Conservation (phyloP, 1,140 invertebrate genomes). For the Coptotermes formosanus region DNA sequence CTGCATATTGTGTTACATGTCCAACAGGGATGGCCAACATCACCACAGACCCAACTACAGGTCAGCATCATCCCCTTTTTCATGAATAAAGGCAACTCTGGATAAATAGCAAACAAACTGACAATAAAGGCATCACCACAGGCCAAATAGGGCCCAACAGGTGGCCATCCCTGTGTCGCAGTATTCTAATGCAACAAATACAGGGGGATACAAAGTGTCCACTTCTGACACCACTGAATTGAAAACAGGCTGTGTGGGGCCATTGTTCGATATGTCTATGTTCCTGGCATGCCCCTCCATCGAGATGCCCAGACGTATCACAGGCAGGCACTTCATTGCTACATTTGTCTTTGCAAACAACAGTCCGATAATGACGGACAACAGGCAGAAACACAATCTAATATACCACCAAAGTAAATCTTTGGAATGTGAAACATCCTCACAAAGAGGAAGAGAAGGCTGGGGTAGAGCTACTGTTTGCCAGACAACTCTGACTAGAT, state of each 20-base stretch:
- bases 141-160: background rate
- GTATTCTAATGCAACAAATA: conserved; percentile 38
- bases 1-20: no score
- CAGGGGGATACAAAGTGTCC: background rate
- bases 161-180: background rate
- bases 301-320: conserved; percentile 44
- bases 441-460: no score
- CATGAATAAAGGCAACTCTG: conserved; percentile 3
- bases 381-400: conserved; percentile 8
- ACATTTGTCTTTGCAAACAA: conserved; percentile 32
- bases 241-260: background rate
- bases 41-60: background rate
- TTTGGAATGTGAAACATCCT: no score
- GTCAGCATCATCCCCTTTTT: no score
- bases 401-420: background rate
- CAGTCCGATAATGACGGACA: background rate
- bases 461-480: no score
- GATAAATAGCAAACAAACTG: background rate
- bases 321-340: conserved; percentile 45
- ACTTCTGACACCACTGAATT: background rate
- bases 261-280: conserved; percentile 44
- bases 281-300: no score
- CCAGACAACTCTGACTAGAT: conserved; percentile 1
- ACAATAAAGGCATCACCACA: background rate
- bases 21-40: background rate